phyloP scores from a whole-genome alignment of 1,140 invertebrate species.

The Drosophila murphyi region DNA sequence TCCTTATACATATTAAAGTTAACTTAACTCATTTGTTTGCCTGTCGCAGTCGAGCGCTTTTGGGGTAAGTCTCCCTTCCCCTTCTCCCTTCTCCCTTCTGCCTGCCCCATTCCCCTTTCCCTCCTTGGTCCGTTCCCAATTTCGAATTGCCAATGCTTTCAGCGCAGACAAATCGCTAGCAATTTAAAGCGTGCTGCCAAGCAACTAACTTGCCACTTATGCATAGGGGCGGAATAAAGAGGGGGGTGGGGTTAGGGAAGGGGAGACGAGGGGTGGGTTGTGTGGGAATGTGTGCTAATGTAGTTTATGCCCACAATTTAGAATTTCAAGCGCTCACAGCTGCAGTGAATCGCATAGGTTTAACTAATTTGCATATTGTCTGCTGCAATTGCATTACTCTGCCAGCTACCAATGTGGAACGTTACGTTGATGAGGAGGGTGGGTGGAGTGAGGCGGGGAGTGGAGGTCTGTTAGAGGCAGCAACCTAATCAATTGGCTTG shows the following conservation, averaged over 20 bases:
- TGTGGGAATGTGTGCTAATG: conserved; percentile 55
- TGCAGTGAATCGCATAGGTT: conserved; percentile 54
- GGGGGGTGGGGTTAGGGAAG: not conserved
- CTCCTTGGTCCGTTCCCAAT: not conserved
- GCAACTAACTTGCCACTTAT: conserved; percentile 57
- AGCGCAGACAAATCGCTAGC: conserved; percentile 48
- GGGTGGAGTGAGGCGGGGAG: not conserved
- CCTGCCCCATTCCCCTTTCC: not conserved
- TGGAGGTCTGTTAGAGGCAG: not conserved
- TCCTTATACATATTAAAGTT: conserved; percentile 38
- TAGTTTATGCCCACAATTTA: conserved; percentile 78
- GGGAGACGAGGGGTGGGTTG: not conserved
- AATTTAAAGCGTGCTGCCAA: conserved; percentile 55
- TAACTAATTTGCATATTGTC: conserved; percentile 77
- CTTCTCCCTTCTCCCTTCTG: not conserved
- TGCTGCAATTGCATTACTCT: conserved; percentile 64
- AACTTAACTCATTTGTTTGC: conserved; percentile 51
- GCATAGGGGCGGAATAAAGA: not conserved
- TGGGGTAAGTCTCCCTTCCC: not conserved
- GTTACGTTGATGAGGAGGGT: not conserved
- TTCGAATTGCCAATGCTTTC: conserved; percentile 16
- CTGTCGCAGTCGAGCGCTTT: no score
- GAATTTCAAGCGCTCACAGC: conserved; percentile 53
- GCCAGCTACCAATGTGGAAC: not conserved
- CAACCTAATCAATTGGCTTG: conserved; percentile 67